phyloP scores from a whole-genome alignment of 2,888 invertebrate species.

The Nephrotoma flavescens region DNA sequence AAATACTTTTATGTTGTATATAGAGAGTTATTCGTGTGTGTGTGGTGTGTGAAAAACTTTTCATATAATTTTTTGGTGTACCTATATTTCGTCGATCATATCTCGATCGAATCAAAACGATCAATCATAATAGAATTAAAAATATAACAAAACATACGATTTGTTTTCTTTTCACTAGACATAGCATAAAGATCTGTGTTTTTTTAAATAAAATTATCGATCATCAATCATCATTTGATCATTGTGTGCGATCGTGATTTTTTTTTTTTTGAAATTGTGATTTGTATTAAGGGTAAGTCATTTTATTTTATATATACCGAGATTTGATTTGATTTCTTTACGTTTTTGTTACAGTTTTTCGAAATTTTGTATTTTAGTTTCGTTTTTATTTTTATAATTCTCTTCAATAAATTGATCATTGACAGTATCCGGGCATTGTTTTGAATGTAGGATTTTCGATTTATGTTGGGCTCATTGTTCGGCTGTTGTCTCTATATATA shows the following conservation, averaged over 20 bases:
- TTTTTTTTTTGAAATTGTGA: not conserved
- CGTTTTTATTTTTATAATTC: not conserved
- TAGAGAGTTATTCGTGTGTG: not conserved
- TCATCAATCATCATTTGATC: not conserved
- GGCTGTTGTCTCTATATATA: not conserved
- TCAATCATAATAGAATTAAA: not conserved
- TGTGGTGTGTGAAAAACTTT: not conserved
- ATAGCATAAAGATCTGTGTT: not conserved
- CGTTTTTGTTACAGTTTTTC: not conserved
- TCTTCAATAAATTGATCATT: not conserved
- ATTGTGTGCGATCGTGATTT: not conserved
- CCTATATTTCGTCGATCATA: not conserved
- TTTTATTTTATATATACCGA: not conserved
- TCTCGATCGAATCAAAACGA: not conserved
- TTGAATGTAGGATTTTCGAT: not conserved
- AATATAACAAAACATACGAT: not conserved
- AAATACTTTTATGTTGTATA: not conserved
- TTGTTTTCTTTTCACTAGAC: not conserved
- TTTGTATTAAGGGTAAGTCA: not conserved
- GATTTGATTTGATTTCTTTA: not conserved
- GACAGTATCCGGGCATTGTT: not conserved
- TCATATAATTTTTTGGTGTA: not conserved
- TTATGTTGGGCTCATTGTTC: not conserved
- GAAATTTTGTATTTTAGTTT: not conserved
- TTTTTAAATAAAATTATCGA: not conserved